These are phyloP conservation scores for Agelas oroides DNA, from an alignment of 37 sponge, comb jelly and placozoan genomes.

Conservation along the genomic window DNA sequence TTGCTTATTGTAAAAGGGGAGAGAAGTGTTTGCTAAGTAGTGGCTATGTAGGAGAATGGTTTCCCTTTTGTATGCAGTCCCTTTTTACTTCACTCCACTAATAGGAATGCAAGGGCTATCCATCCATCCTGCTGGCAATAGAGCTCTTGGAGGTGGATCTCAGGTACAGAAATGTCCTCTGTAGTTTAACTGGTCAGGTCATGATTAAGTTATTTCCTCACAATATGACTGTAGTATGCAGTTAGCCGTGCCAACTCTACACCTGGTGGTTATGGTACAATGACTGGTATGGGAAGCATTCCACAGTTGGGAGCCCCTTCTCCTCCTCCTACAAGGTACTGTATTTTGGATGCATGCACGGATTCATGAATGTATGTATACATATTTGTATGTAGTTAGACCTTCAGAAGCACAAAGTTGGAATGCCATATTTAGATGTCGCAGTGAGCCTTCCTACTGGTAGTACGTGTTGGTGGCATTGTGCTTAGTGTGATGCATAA, in stretches of 20 bases:
- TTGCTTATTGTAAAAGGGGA: too few species aligned
- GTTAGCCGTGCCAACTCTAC: constrained; percentile 47
- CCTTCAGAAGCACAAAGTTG: too few species aligned
- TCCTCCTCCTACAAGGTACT: constrained; percentile 57
- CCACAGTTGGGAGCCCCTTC: constrained; percentile 66
- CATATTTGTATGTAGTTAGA: too few species aligned
- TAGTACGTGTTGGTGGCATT: too few species aligned
- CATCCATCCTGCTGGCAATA: constrained; percentile 26
- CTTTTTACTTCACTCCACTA: constrained; percentile 18
- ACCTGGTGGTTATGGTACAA: constrained; percentile 33
- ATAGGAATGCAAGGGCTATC: constrained; percentile 57
- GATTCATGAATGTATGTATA: too few species aligned
- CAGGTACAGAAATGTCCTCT: constrained; percentile 15
- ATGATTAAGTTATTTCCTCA: neutral
- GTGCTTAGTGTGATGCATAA: too few species aligned
- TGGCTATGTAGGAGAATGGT: neutral
- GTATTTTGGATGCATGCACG: neutral
- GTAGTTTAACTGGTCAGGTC: too few species aligned
- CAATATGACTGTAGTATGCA: constrained; percentile 6
- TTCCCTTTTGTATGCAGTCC: neutral
- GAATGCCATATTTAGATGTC: too few species aligned
- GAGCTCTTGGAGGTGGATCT: neutral
- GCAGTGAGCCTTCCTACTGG: too few species aligned
- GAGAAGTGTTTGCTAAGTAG: too few species aligned
- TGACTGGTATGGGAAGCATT: constrained; percentile 23